Base-by-base conservation (phyloP, 2,113 vertebrate genomes). In the Carassius auratus region DNA sequence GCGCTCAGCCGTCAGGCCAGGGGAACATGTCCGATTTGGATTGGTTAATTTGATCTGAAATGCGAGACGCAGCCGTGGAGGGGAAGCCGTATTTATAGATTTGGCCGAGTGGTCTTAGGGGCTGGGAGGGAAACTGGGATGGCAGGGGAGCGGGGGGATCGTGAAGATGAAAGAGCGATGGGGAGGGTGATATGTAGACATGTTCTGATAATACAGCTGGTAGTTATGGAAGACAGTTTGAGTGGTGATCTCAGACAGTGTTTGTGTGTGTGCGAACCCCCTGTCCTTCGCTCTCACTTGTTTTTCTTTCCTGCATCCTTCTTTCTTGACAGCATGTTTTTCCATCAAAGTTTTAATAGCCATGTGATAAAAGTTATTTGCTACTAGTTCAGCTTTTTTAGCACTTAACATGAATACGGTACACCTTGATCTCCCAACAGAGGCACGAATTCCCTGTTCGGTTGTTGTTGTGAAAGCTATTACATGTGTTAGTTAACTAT, bases 41-140 rank as follows among this genome's bases (percentile, higher is more conserved):
- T 19, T 36, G 69, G 55, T 45, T 85, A 84, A 87, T 81, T 52
- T 68, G 68, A 87, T 81, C 76, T 76, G 86, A 87, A 85, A 76
- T 55, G 19, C 6, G 26, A 73, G 38, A 33, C 19, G 59, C 30
- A 55, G 81, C 23, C 61, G 30, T 68, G 21, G 55, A 74, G 45
- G 66, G 19, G 42, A 59, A 71, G 57, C 66, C n/a, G 42, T 80
- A 80, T 78, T 80, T 45, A 84, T 76, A 73, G 83, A 55, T 74
- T 87, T 48, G 9, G 61, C 15, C 0, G 30, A 82, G 48, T 71
- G 64, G 36, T 26, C 84, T 57, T 26, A 33, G 57, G 33, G 19
- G 57, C 59, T 74, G 48, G 33, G 42, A 74, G 23, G 42, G 14
- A 76, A 15, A 19, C 69, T 81, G 23, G 42, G 14, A 76, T 75